Percentiles rank a stretch among this genome's conserved stretches.
phyloP scores from a whole-genome alignment of 1,140 invertebrate genomes.

The Drosophila lacteicornis region DNA sequence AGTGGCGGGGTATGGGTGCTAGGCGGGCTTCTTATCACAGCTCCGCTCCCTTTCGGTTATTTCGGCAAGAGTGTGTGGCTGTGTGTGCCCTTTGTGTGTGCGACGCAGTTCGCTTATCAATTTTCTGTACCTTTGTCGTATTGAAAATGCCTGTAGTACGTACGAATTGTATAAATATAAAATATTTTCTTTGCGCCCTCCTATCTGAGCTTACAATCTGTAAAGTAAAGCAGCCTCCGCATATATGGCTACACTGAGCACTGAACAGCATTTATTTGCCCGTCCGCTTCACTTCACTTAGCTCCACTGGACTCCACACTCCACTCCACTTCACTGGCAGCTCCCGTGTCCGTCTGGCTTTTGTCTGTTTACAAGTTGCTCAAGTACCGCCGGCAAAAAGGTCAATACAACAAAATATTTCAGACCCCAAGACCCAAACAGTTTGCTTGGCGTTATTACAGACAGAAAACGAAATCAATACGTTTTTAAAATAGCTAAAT shows the following conservation, averaged over 20 bases:
- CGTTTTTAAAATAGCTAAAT: not conserved
- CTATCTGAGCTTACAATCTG: constrained; percentile 65
- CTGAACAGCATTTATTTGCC: constrained; percentile 26
- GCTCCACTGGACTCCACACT: constrained; percentile 21
- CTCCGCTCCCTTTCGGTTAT: constrained; percentile 27
- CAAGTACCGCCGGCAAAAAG: constrained; percentile 39
- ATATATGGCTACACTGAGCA: constrained; percentile 2
- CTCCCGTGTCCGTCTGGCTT: constrained; percentile 38
- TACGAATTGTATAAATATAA: constrained; percentile 37
- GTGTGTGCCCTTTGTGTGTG: constrained; percentile 25
- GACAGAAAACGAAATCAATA: not conserved
- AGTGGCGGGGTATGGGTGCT: not conserved
- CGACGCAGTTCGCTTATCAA: constrained; percentile 60
- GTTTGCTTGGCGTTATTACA: constrained; percentile 22
- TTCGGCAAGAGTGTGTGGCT: not conserved
- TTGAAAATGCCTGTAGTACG: constrained; percentile 42
- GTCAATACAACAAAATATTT: constrained; percentile 26
- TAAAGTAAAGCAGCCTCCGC: constrained; percentile 44
- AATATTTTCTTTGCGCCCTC: constrained; percentile 27
- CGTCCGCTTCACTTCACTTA: constrained; percentile 39
- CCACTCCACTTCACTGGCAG: constrained; percentile 8
- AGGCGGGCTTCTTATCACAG: constrained; percentile 34
- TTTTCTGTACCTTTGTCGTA: constrained; percentile 50
- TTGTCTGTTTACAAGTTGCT: constrained; percentile 51
- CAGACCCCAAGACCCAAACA: constrained; percentile 6